Evolutionary conservation across 1,140 invertebrate genomes (phyloP).

Genomic region (Anadara kagoshimensis): DNA sequence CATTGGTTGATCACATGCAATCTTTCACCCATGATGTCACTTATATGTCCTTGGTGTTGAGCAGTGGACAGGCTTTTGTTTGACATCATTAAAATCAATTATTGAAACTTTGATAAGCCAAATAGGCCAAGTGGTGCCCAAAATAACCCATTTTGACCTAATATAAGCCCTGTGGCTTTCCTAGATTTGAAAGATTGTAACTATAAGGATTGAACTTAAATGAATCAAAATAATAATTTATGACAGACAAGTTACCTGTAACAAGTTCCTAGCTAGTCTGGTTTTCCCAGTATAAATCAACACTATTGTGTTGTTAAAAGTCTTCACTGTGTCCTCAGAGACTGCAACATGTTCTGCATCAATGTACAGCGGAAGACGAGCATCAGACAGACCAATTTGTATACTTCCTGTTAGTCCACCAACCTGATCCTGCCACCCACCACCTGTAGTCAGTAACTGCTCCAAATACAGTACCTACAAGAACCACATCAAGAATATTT

Average conservation of each 20-base stretch:
- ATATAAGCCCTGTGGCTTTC: too few relatives aligned
- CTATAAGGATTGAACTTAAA: too few relatives aligned
- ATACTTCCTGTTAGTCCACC: slow-evolving; percentile 75
- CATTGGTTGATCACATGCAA: too few relatives aligned
- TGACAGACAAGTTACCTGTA: slow-evolving; percentile 68
- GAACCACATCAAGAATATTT: background rate
- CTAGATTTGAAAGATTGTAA: too few relatives aligned
- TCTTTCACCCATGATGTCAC: too few relatives aligned
- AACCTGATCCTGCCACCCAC: slow-evolving; percentile 79
- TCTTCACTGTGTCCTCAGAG: slow-evolving; percentile 55
- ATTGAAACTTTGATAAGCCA: too few relatives aligned
- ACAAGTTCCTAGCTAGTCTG: slow-evolving; percentile 76
- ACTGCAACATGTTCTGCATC: slow-evolving; percentile 65
- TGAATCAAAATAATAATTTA: too few relatives aligned
- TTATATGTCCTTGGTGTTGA: too few relatives aligned
- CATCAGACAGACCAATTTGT: slow-evolving; percentile 71
- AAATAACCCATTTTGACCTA: too few relatives aligned
- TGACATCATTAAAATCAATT: too few relatives aligned
- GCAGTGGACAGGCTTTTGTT: too few relatives aligned
- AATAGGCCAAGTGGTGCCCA: too few relatives aligned
- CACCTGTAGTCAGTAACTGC: slow-evolving; percentile 77
- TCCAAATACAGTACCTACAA: slow-evolving; percentile 75
- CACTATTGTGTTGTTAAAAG: slow-evolving; percentile 73
- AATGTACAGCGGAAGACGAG: slow-evolving; percentile 70
- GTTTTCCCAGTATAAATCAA: slow-evolving; percentile 78